Evolutionary conservation across 1,140 invertebrate genomes (phyloP), one percentile per base, ranked within the genome.

Genomic region (Eurosta solidaginis): DNA sequence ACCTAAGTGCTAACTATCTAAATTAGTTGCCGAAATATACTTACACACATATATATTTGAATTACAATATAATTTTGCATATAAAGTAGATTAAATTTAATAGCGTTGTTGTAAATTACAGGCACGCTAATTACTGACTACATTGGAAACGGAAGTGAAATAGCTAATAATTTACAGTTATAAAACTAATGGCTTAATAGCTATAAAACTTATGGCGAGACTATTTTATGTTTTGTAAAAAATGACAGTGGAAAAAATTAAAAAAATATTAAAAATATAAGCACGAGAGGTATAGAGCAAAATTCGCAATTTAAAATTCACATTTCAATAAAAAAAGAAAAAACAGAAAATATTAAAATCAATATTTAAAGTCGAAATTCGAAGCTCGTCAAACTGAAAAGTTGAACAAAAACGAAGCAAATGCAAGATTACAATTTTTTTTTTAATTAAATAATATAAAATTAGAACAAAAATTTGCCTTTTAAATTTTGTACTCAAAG

Each of bases 91-190:
- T 14, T 40, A 68, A 42, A 68, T 68, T 9, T 40, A 33, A 22
- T 22, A 68, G 22, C 33, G 20, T 17, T 36, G 10, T 12, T 14
- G 3, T 33, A 17, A 20, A 6, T n/a, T 63, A 63, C 59, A 40
- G n/a, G 20, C 33, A 54, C n/a, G n/a, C n/a, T n/a, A n/a, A n/a
- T n/a, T 40, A 68, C 10, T 7, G 6, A 52, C n/a, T 22, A 52
- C 0, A 22, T 52, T 4, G 17, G 29, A 17, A 63, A 68, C 59
- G 59, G 59, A 68, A 68, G 59, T 68, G 22, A 10, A 49, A 68
- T 40, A 68, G 59, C 59, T 17, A 36, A 68, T 68, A 68, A 68
- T 68, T 68, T 68, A 68, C 59, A 68, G 59, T 40, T 33, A 29
- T 33, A 42, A 2, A 36, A 29, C 29, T 33, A 59, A n/a, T 17